Percentiles rank a stretch among this genome's conserved stretches.
Conservation (phyloP, 2,888 invertebrate genomes). For the Atethmia centrago region DNA sequence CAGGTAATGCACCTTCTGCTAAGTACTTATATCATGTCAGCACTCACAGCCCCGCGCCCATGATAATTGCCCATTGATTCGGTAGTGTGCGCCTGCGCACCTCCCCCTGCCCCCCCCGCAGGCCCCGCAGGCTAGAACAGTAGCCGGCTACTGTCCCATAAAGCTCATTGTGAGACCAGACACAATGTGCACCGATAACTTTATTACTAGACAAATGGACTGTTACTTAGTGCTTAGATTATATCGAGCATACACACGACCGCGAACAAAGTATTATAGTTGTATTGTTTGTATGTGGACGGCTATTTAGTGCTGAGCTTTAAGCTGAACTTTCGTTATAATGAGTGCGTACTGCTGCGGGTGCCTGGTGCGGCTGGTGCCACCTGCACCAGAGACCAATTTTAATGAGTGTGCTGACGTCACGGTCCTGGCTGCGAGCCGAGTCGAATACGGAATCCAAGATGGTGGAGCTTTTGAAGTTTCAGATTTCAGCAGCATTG, state of each 20-base stretch:
- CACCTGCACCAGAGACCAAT: conserved; percentile 23
- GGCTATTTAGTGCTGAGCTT: background rate
- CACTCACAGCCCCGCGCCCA: conserved; percentile 56
- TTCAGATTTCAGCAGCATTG: conserved; percentile 83
- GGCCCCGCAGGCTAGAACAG: conserved; percentile 16
- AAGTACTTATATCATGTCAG: background rate
- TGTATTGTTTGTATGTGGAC: background rate
- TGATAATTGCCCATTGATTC: conserved; percentile 75
- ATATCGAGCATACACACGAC: conserved; percentile 2
- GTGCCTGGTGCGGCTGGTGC: background rate
- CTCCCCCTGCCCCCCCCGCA: too few relatives aligned
- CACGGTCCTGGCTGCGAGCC: conserved; percentile 66
- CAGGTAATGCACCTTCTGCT: conserved; percentile 36
- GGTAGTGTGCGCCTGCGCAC: conserved; percentile 58
- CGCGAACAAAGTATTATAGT: background rate
- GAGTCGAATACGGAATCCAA: conserved; percentile 75
- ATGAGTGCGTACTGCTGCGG: background rate
- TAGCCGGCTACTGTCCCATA: conserved; percentile 45
- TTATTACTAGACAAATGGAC: conserved; percentile 45
- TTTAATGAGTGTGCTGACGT: conserved; percentile 51
- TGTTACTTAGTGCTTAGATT: conserved; percentile 18
- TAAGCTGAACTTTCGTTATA: background rate
- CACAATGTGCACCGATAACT: conserved; percentile 47
- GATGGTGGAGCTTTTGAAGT: conserved; percentile 71
- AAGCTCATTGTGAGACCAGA: conserved; percentile 43